Percentiles rank a stretch among this genome's conserved stretches.
Conservation (phyloP, 92 coral and sea anemone species). For the Zoanthus sociatus region DNA sequence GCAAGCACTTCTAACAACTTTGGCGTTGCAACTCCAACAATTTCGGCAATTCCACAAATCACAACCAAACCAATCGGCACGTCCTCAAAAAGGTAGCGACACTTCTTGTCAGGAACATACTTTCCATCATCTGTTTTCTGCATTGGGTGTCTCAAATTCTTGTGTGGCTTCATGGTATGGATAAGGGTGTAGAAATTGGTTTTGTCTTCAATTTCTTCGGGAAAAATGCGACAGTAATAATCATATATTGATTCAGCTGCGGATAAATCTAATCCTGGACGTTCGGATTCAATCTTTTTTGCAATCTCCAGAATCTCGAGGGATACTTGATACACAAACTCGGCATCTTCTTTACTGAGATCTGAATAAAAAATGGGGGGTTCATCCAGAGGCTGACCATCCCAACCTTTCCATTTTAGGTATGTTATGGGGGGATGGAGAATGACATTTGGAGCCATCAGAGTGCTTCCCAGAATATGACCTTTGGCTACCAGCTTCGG, state of each 20-base stretch:
- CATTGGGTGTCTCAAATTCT: slow-evolving; percentile 62
- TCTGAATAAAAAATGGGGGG: slow-evolving; percentile 69
- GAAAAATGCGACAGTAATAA: slow-evolving; percentile 16
- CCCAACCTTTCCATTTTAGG: slow-evolving; percentile 72
- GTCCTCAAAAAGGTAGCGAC: slow-evolving; percentile 69
- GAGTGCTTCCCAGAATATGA: slow-evolving; percentile 58
- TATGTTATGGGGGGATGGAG: slow-evolving; percentile 63
- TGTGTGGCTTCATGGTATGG: slow-evolving; percentile 57
- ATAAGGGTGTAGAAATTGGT: slow-evolving; percentile 53
- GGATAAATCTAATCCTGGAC: slow-evolving; percentile 13
- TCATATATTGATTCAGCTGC: slow-evolving; percentile 10
- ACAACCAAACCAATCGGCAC: slow-evolving; percentile 62
- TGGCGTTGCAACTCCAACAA: slow-evolving; percentile 58
- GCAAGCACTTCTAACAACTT: slow-evolving; percentile 8
- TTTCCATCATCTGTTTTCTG: slow-evolving; percentile 43
- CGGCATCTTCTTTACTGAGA: slow-evolving; percentile 51
- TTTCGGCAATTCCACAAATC: slow-evolving; percentile 64
- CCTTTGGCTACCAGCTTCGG: slow-evolving; percentile 56
- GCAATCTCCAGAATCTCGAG: slow-evolving; percentile 31
- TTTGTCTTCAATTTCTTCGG: slow-evolving; percentile 61
- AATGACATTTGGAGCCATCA: slow-evolving; percentile 62
- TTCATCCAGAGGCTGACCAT: slow-evolving; percentile 65
- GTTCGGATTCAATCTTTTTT: slow-evolving; percentile 12
- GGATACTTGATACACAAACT: slow-evolving; percentile 28
- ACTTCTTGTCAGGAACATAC: slow-evolving; percentile 59